Base-by-base conservation (phyloP, 2,113 vertebrate genomes). In the Cyprinus carpio region DNA sequence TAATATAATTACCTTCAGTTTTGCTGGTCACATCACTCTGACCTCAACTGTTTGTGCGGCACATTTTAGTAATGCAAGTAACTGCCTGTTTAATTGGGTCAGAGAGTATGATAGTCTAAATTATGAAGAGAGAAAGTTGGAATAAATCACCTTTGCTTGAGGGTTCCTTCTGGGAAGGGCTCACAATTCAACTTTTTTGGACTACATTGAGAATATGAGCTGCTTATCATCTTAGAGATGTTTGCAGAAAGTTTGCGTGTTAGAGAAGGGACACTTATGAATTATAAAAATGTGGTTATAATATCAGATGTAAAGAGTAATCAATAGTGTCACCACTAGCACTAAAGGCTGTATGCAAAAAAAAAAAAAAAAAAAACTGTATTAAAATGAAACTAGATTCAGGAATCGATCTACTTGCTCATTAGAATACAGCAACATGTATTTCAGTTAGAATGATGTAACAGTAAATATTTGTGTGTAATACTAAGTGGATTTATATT, bases 231-330 rank as follows among this genome's bases (percentile, higher is more conserved):
- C 62, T 58, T 40, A 29, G 56, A 78, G 43, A 71, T 67, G 20
- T 82, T 81, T 72, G 49, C 29, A 34, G 72, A 62, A 76, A 51
- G 31, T 49, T 56, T 54, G 31, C 51, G 87, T 87, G 85, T 69
- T 81, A 89, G 84, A 89, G 85, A 83, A 86, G 18, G 29, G 75
- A 64, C 54, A 18, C 75, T 83, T 34, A 77, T 92, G 87, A 91
- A 92, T 93, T 90, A 92, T 93, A 89, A 91, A 89, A 85, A 56
- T 86, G 60, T 27, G 84, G 88, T 90, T 92, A 91, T 90, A 87
- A 82, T 87, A 89, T 92, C 85, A 91, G 85, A 85, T 86, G 88
- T 88, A 85, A 87, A 90, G 85, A 81, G 37, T 16, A 81, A 81
- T 81, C 58, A 43, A 46, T 23, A 29, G 76, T 29, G 29, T 81